Evolutionary conservation across 1,140 invertebrate species (phyloP).

Genomic region (Drosophila nigromelanica): DNA sequence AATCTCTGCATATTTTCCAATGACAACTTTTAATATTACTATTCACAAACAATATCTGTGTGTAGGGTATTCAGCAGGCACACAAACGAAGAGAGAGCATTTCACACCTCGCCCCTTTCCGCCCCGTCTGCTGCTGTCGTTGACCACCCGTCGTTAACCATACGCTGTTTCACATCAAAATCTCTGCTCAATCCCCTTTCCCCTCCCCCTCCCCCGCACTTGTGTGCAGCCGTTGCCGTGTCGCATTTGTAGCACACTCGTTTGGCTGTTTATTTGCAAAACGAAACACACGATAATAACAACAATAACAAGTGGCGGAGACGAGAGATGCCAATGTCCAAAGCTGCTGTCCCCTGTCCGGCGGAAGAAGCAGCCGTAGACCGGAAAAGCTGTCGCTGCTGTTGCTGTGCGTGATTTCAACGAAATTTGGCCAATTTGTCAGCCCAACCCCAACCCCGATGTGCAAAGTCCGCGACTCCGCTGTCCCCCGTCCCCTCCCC

Average conservation of each 20-base stretch:
- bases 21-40: too few relatives aligned
- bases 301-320: slow-evolving; percentile 62
- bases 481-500: too few relatives aligned
- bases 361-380: slow-evolving; percentile 14
- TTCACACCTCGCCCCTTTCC: neutral
- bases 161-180: slow-evolving; percentile 47
- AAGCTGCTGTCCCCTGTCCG: slow-evolving; percentile 39
- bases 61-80: slow-evolving; percentile 14
- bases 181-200: neutral
- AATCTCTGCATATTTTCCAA: too few relatives aligned
- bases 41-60: too few relatives aligned
- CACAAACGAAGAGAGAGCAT: too few relatives aligned
- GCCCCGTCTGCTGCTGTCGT: slow-evolving; percentile 14
- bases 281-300: slow-evolving; percentile 76
- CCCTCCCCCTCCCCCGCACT: neutral
- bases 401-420: slow-evolving; percentile 58
- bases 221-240: slow-evolving; percentile 12
- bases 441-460: neutral
- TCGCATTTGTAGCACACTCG: slow-evolving; percentile 72
- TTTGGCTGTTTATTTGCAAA: slow-evolving; percentile 81
- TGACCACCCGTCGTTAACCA: slow-evolving; percentile 44
- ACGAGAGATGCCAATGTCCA: slow-evolving; percentile 4
- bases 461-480: too few relatives aligned
- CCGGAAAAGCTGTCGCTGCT: slow-evolving; percentile 19
- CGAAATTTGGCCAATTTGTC: slow-evolving; percentile 76